These are phyloP conservation scores for Mythimna impura DNA, from an alignment of 2,888 invertebrate genomes.

Conservation along the genomic window DNA sequence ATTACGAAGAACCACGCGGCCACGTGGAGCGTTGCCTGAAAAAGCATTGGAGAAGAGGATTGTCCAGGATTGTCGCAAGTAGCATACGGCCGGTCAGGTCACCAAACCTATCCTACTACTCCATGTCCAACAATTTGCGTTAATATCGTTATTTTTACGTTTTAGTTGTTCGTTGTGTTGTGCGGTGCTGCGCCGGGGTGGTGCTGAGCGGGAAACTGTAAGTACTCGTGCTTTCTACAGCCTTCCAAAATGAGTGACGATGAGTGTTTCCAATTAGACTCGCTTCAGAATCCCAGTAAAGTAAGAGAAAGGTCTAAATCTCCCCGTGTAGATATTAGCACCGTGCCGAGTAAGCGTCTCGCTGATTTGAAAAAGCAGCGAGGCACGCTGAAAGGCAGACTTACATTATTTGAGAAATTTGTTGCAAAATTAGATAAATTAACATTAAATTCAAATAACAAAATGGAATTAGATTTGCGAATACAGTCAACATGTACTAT, in stretches of 20 bases:
- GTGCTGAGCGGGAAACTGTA: too few relatives aligned
- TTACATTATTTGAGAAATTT: too few relatives aligned
- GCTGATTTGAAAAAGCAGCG: not conserved
- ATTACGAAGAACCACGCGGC: conserved; percentile 5
- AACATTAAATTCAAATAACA: not conserved
- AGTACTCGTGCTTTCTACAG: too few relatives aligned
- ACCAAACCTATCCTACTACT: not conserved
- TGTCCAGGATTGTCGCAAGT: not conserved
- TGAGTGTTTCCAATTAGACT: not conserved
- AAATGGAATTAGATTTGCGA: conserved; percentile 1
- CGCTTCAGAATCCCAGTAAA: not conserved
- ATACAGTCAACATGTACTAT: conserved; percentile 8
- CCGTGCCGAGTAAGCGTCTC: not conserved
- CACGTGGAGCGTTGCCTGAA: not conserved
- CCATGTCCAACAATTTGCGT: conserved; percentile 3
- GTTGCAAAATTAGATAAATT: not conserved
- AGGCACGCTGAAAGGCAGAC: not conserved
- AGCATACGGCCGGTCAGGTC: not conserved
- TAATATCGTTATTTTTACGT: conserved; percentile 5
- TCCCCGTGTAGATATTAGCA: not conserved
- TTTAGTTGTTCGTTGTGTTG: conserved; percentile 7
- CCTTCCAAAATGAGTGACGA: too few relatives aligned
- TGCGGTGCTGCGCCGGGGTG: too few relatives aligned
- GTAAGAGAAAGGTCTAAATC: not conserved
- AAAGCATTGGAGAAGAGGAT: conserved; percentile 1